These are phyloP conservation scores for Ischnus inquisitorius DNA, from an alignment of 2,888 invertebrate species.

Conservation along the genomic window DNA sequence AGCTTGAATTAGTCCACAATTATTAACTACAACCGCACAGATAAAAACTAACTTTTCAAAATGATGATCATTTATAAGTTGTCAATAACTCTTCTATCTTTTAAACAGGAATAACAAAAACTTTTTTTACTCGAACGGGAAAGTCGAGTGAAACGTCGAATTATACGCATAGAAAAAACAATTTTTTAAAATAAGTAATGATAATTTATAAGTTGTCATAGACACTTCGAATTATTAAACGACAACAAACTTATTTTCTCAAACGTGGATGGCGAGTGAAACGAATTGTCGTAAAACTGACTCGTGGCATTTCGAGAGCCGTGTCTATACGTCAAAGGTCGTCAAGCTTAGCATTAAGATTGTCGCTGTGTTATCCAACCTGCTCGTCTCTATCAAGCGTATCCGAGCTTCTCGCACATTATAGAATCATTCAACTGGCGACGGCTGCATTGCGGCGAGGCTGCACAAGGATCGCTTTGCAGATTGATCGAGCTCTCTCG, in stretches of 20 bases:
- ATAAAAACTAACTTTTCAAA: background rate
- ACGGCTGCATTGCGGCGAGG: background rate
- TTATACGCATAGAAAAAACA: too few relatives aligned
- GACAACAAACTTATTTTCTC: background rate
- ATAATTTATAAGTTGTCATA: too few relatives aligned
- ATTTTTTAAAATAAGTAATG: too few relatives aligned
- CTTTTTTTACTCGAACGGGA: background rate
- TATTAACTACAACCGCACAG: background rate
- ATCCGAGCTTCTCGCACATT: background rate
- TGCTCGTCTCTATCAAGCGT: background rate
- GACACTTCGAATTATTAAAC: too few relatives aligned
- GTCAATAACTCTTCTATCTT: too few relatives aligned
- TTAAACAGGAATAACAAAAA: background rate
- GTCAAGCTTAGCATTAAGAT: conserved; percentile 6
- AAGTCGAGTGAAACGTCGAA: conserved; percentile 44
- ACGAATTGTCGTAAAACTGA: conserved; percentile 39
- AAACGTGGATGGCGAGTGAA: conserved; percentile 24
- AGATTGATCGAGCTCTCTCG: conserved; percentile 14
- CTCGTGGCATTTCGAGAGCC: conserved; percentile 57
- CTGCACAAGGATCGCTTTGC: conserved; percentile 2
- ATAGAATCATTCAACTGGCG: background rate
- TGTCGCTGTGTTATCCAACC: background rate
- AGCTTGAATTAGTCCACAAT: background rate
- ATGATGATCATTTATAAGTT: too few relatives aligned
- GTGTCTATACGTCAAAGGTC: conserved; percentile 43